Conservation (phyloP, 2,113 vertebrate species). For the Gobio gobio region DNA sequence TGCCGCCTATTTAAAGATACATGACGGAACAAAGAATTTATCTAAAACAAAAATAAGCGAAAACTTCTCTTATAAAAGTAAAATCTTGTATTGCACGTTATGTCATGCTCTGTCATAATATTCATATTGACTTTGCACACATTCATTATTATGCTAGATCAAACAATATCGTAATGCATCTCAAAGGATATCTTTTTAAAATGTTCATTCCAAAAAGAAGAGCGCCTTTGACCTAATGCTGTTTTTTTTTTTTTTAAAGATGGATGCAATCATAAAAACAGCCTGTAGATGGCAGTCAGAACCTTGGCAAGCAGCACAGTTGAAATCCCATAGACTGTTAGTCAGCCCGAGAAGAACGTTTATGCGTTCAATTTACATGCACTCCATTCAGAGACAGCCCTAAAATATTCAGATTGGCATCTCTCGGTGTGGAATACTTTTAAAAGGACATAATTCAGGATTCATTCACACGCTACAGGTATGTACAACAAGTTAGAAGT, state of each 20-base stretch:
- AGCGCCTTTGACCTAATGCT: conserved; percentile 20
- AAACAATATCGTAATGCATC: neutral
- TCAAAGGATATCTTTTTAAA: conserved; percentile 15
- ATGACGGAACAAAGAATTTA: neutral
- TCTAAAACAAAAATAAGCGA: neutral
- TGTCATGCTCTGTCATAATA: neutral
- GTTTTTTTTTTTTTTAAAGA: neutral
- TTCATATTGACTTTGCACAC: neutral
- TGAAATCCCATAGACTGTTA: conserved; percentile 53
- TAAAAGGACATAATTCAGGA: neutral
- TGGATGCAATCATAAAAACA: conserved; percentile 52
- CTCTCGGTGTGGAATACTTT: neutral
- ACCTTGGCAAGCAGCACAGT: conserved; percentile 66
- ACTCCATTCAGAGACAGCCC: neutral
- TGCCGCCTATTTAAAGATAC: neutral
- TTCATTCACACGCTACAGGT: neutral
- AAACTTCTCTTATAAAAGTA: neutral
- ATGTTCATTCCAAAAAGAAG: conserved; percentile 28
- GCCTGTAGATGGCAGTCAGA: conserved; percentile 83
- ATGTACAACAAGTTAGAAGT: conserved; percentile 9
- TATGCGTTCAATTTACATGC: conserved; percentile 31
- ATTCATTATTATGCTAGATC: neutral
- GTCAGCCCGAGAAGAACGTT: conserved; percentile 61
- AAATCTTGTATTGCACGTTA: neutral
- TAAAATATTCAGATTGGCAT: conserved; percentile 13